Percentiles rank a stretch among this genome's conserved stretches.
These are phyloP conservation scores for Shinisaurus crocodilurus DNA, from an alignment of 2,113 vertebrate species.

Conservation along the genomic window DNA sequence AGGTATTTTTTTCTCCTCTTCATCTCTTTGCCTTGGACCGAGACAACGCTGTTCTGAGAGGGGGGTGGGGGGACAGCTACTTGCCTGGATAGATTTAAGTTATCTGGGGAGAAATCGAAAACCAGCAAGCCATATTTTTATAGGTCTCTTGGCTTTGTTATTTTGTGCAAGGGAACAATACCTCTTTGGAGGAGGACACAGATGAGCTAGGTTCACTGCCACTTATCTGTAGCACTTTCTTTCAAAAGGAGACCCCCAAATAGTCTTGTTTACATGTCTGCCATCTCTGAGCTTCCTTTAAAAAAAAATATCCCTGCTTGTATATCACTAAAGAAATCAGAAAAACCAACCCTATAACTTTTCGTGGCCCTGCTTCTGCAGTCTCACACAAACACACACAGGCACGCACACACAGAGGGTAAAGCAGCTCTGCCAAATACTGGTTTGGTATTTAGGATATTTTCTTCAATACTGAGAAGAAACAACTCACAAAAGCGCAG, in stretches of 20 bases:
- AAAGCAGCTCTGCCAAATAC: constrained; percentile 46
- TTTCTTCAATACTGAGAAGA: constrained; percentile 51
- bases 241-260: constrained; percentile 33
- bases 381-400: background rate
- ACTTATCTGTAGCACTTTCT: constrained; percentile 30
- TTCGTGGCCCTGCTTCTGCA: background rate
- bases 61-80: background rate
- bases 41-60: background rate
- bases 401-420: background rate
- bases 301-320: constrained; percentile 61
- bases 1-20: background rate
- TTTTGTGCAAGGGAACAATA: constrained; percentile 14
- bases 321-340: constrained; percentile 35
- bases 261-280: constrained; percentile 31
- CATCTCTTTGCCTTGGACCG: fast-evolving
- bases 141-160: background rate
- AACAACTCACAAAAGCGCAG: constrained; percentile 47
- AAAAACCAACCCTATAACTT: background rate
- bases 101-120: background rate
- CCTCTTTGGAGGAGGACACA: constrained; percentile 30
- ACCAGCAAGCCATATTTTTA: fast-evolving
- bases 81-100: background rate
- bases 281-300: constrained; percentile 53
- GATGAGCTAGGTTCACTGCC: background rate
- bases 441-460: constrained; percentile 59